A percentile compares a stretch with the other conserved stretches of the same genome.
Conservation (phyloP, 2,888 invertebrate species). For the Hirtodrosophila duncani region DNA sequence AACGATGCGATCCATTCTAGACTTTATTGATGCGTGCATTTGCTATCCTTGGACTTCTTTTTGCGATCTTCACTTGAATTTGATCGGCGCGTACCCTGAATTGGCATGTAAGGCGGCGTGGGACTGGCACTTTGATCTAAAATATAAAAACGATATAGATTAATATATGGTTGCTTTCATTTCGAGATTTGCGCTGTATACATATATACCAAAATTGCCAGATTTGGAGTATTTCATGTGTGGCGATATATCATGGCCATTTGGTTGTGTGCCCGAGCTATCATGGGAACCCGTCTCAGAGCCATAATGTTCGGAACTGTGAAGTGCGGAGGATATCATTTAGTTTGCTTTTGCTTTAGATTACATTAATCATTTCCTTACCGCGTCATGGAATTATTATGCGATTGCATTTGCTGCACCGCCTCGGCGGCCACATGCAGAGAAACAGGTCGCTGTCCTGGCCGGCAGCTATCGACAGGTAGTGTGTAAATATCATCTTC, state of each 20-base stretch:
- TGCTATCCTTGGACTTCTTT: constrained; percentile 81
- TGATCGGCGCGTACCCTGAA: constrained; percentile 86
- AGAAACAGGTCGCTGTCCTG: constrained; percentile 64
- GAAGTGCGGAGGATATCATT: neutral
- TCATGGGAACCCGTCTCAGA: constrained; percentile 74
- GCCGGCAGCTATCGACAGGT: constrained; percentile 75
- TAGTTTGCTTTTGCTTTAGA: neutral
- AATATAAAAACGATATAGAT: neutral
- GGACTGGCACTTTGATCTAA: constrained; percentile 80
- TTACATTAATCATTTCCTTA: constrained; percentile 10
- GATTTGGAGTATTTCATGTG: constrained; percentile 75
- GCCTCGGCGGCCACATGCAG: constrained; percentile 63
- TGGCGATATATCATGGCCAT: constrained; percentile 61
- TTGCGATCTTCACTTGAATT: constrained; percentile 82
- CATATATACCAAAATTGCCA: constrained; percentile 76
- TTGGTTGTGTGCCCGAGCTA: constrained; percentile 62
- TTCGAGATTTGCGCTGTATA: constrained; percentile 50
- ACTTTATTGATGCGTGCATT: constrained; percentile 82
- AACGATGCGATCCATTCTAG: neutral
- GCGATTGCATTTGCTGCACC: constrained; percentile 48
- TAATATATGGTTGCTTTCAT: constrained; percentile 11
- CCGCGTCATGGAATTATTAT: constrained; percentile 75
- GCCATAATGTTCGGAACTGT: constrained; percentile 70
- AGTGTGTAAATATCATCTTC: constrained; percentile 78
- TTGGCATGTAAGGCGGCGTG: constrained; percentile 87